Evolutionary conservation across 2,888 invertebrate genomes (phyloP), one percentile per base, ranked within the genome.

Genomic region (Latrodectus elegans): DNA sequence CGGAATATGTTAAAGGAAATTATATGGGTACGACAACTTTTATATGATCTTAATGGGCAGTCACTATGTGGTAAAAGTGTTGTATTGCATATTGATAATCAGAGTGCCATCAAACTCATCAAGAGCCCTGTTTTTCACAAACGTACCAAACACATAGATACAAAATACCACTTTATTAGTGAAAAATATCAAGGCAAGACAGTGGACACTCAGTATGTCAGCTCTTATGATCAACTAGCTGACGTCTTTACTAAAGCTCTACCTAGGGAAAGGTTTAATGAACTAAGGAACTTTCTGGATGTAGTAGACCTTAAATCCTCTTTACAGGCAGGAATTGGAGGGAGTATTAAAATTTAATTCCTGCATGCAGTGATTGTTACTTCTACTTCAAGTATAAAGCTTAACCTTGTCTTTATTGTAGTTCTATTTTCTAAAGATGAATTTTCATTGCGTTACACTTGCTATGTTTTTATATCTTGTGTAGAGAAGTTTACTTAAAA

Each of bases 131-230:
- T 89, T 17, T 76, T 77, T 53, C 90, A 90, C 60, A 84, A 81
- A 60, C 55, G 89, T 55, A 84, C 89, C 4, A 90, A 90, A 73
- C 90, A 90, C 74, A 90, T 90, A 67, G 90, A 88, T 52, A 78
- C 89, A 6, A 52, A 77, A 10, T 88, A 88, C 51, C 89, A 90
- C 53, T 90, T 89, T 52, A 78, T 89, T 26, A 60, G 86, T 70
- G 88, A 86, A 38, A 84, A 82, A 12, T 72, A 73, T 51, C 60
- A 60, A 15, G 10, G 10, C 15, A 60, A 60, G 15, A 60, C 60
- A 15, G 10, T 55, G 55, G 14, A 9, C 14, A 60, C 10, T 60
- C 14, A 4, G 10, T 10, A 9, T 4, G 15, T 60, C 10, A 9
- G 15, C 10, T 4, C 14, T 60, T 4, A 60, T 60, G 60, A 9